Evolutionary conservation across 2,888 invertebrate species (phyloP), one percentile per base, ranked within the genome.

Genomic region (Smittia aterrima): DNA sequence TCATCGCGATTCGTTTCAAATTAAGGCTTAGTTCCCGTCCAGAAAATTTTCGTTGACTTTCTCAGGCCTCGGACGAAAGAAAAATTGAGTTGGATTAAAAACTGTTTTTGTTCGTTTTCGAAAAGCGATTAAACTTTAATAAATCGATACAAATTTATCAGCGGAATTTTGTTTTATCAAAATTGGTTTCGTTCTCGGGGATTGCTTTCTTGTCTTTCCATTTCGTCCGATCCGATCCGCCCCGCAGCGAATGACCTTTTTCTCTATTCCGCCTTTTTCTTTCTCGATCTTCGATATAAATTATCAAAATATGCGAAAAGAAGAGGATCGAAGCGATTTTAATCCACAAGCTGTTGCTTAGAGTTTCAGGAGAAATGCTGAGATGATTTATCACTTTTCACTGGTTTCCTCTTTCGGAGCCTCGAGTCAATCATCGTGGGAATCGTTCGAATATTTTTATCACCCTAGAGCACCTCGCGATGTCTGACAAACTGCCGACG

Each of bases 201-300:
- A 9, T 58, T 22, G 7, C 58, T 58, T 58, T 18, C 18, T 22
- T 20, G 22, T 13, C 3, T 47, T 47, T 47, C n/a, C 47, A 3
- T 16, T 47, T 13, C 47, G 13, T 16, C n/a, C 18, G n/a, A 47
- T 47, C 58, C n/a, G 16, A 18, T 20, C 20, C 13, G 25, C 24
- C 64, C 64, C 32, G 64, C 64, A 24, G 64, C 25, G 64, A 64
- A 25, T 64, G 64, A 64, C 64, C 64, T 64, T 64, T 64, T 18
- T 18, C 18, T 58, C 22, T 22, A 22, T 20, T 58, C 9, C 9
- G 9, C 18, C 18, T 58, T 20, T 22, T 58, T 47, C 47, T n/a
- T 47, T 47, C 9, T 3, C 16, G 22, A 18, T 1, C n/a, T 47
- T 58, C 47, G 47, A 13, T 47, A 47, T 47, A 47, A 47, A 47